These are phyloP conservation scores for Nephrotoma flavescens DNA, from an alignment of 2,888 invertebrate genomes.

Conservation along the genomic window DNA sequence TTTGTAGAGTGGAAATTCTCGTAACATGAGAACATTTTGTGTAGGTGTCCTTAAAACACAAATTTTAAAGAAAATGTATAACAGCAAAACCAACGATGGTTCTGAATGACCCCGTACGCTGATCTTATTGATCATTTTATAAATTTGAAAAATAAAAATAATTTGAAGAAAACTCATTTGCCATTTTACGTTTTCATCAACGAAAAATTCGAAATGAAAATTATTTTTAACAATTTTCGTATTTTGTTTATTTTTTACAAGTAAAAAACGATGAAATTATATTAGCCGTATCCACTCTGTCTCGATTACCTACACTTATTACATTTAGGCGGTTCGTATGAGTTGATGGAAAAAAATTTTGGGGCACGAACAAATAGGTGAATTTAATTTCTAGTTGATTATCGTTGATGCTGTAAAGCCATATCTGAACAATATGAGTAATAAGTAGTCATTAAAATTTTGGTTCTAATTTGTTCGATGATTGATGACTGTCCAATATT, in stretches of 20 bases:
- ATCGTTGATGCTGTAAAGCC: too few species aligned
- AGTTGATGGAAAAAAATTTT: not conserved
- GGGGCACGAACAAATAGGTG: not conserved
- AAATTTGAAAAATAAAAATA: not conserved
- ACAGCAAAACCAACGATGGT: not conserved
- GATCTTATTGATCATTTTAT: not conserved
- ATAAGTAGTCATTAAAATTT: too few species aligned
- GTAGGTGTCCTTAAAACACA: not conserved
- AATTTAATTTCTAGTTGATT: too few species aligned
- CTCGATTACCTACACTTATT: not conserved
- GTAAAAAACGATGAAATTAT: not conserved
- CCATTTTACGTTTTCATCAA: not conserved
- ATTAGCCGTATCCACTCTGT: not conserved
- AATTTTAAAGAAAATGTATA: not conserved
- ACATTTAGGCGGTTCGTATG: not conserved
- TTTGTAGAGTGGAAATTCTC: not conserved
- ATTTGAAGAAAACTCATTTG: not conserved
- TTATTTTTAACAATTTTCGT: not conserved
- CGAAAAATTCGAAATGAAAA: not conserved
- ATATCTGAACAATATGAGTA: too few species aligned
- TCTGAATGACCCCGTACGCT: not conserved
- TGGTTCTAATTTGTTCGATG: too few species aligned
- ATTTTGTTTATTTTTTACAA: not conserved
- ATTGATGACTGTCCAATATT: too few species aligned
- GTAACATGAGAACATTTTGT: not conserved